Evolutionary conservation across 2,113 vertebrate species (phyloP), one percentile per base, ranked within the genome.

Genomic region (Dicaeum eximium): DNA sequence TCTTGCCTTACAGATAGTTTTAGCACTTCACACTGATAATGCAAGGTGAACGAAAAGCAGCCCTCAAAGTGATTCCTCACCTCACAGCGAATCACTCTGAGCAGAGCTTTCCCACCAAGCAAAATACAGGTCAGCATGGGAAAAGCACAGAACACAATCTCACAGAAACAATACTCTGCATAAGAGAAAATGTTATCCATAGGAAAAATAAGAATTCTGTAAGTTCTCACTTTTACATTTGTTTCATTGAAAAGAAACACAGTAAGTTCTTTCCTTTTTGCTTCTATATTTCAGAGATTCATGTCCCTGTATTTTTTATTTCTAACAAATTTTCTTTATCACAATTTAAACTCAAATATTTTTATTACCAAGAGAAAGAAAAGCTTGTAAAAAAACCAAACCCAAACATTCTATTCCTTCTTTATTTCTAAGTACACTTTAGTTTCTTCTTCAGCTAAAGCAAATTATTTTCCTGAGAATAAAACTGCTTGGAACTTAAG

Each of bases 401-500:
- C 9, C 8, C 9, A 51, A 73, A 54, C 62, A 50, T 69, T 89
- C 28, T 75, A 27, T 57, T 81, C 20, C 13, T 81, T 89, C 42
- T 70, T 86, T 88, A 92, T 92, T 92, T 95, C 69, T 92, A 83
- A 97, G 81, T 70, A 92, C 61, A 96, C 14, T 70, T 91, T 56
- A 94, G 85, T 93, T 92, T 95, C 88, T 93, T 82, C 72, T 94
- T 83, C 80, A 90, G 82, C 74, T 94, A 77, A 95, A 35, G 42
- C 28, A 96, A 95, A 96, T 92, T 69, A 94, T 91, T 93, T 94
- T 70, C 17, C 65, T 90, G 51, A 94, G 73, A 97, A 96, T 48
- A 92, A 95, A 93, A 96, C 62, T 96, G 69, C 65, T 96, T 93
- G 61, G 71, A 96, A 96, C 84, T 88, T 91, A 79, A 71, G 67